Base-by-base conservation (phyloP, 2,888 invertebrate genomes). In the Zaprionus bogoriensis region DNA sequence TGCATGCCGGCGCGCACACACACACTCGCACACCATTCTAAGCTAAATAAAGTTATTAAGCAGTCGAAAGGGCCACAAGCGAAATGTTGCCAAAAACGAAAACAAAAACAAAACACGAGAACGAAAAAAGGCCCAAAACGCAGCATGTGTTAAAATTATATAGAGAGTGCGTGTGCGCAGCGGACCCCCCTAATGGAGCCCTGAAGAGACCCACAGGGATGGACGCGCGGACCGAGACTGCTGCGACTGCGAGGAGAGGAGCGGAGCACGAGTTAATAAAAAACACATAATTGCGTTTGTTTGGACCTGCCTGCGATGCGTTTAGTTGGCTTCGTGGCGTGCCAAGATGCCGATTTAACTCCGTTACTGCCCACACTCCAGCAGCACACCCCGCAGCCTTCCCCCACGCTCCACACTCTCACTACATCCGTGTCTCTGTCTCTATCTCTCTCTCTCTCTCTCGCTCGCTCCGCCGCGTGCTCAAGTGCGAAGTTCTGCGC, bases 401-500 rank as follows among this genome's bases (percentile, higher is more conserved):
- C 38, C 1, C 10, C 44, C 17, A 2, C 30, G 10, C 14, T 23
- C 19, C 6, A n/a, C n/a, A n/a, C 46, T 19, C 25, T 36, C 14
- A n/a, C n/a, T n/a, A n/a, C n/a, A n/a, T n/a, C n/a, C n/a, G n/a
- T 6, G 38, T n/a, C 30, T 10, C 9, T 12, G 23, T 32, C 41
- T 10, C 14, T 23, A 38, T 32, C 12, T n/a, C 12, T 14, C 28
- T 32, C 30, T 41, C 20, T 51, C 42, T 10, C 45, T 52, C 50
- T 58, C 61, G 44, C 41, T 46, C 51, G n/a, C n/a, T n/a, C 32
- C 45, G 64, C 76, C 71, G 53, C 71, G 71, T 71, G 73, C 71
- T 80, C 87, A 82, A 87, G 82, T 83, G 82, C 87, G 82, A 83
- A 83, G 87, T 86, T 87, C 87, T 82, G 82, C 87, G 87, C 82